Evolutionary conservation across 1,140 invertebrate genomes (phyloP), one percentile per base, ranked within the genome.

Genomic region (Lucilia cuprina): DNA sequence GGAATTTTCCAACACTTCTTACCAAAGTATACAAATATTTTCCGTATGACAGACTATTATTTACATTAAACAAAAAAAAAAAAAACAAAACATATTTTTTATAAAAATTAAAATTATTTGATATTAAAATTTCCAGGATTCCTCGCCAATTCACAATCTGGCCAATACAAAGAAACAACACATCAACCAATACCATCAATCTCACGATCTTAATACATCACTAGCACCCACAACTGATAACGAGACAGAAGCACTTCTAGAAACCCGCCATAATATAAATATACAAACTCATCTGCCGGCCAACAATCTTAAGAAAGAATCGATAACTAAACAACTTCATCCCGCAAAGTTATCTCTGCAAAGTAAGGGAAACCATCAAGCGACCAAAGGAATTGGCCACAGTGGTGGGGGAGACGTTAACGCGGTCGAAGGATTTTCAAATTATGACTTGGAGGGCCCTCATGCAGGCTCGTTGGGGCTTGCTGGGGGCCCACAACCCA

Each of bases 141-240:
- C 89, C 85, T 91, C 89, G 85, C 89, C 89, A 87, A 87, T 90
- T 60, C 89, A 91, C 89, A 91, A 90, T 90, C 89, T 91, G 89
- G 89, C 89, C 86, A 91, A 91, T 84, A 87, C 88, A 88, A 91
- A 89, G 89, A 89, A 91, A 83, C 87, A 90, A 80, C 86, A 86
- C 86, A 86, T 87, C 88, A 87, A 86, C 41, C 85, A 88, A 86
- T 88, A 89, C 86, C 86, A 88, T 87, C 83, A 86, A 84, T 84
- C 87, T 83, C n/a, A 19, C 82, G 84, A 86, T 85, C 84, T 86
- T 86, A 84, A 77, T 30, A 82, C 87, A 13, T 70, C 82, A 25
- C 85, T 87, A 84, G 25, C 19, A 49, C 17, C 78, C 41, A 85
- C 87, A 82, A 86, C 83, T 35, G 86, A 87, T 50, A 90, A 87